These are phyloP conservation scores for Nesometra sesokonis DNA, from an alignment of 35 echinoderm and acorn worm genomes.

Conservation along the genomic window DNA sequence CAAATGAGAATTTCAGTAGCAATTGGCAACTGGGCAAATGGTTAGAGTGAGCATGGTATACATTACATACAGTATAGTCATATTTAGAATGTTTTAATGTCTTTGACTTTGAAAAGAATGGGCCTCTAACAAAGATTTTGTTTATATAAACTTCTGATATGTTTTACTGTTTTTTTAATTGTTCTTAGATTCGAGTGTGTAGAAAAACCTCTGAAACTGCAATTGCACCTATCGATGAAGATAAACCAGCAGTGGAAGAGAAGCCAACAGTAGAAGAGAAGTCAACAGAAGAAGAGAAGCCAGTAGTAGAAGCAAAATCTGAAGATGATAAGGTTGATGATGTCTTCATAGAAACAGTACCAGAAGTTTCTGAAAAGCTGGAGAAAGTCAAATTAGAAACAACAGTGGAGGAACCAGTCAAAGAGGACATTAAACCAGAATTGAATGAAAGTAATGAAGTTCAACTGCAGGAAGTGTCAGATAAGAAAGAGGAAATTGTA, in stretches of 20 bases:
- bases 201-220: slow-evolving; percentile 40
- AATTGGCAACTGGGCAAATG: too few species aligned
- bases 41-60: too few species aligned
- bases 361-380: neutral
- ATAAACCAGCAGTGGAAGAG: neutral
- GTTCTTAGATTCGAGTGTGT: slow-evolving; percentile 38
- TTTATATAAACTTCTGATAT: too few species aligned
- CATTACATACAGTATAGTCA: too few species aligned
- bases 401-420: neutral
- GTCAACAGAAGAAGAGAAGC: neutral
- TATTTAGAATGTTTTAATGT: too few species aligned
- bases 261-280: neutral
- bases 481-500: neutral
- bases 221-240: slow-evolving; percentile 18
- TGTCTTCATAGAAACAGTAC: neutral
- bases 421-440: neutral
- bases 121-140: too few species aligned
- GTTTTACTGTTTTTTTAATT: neutral
- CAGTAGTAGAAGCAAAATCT: neutral
- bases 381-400: neutral
- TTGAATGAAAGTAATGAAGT: neutral
- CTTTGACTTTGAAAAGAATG: too few species aligned
- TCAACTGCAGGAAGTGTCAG: neutral
- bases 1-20: too few species aligned
- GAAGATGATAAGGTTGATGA: slow-evolving; percentile 3